Percentiles rank a stretch among this genome's conserved stretches.
Evolutionary conservation across 2,888 invertebrate genomes (phyloP).

Genomic region (Troglohyphantes excavatus): DNA sequence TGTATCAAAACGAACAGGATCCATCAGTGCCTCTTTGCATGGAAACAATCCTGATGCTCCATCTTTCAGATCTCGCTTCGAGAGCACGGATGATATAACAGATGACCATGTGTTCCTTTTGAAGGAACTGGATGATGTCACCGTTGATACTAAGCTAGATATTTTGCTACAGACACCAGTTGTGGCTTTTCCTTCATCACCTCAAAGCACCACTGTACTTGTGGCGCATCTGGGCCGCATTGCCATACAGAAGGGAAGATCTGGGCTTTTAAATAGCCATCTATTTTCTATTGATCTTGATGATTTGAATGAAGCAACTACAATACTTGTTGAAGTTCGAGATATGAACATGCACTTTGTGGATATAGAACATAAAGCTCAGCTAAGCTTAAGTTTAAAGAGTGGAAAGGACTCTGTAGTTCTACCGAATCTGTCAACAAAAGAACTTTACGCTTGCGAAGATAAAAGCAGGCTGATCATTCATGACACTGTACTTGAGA

Average conservation of each 20-base stretch:
- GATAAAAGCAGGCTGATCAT: constrained; percentile 90
- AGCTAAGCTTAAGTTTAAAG: not conserved
- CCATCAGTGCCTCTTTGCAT: constrained; percentile 69
- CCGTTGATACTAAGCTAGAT: constrained; percentile 84
- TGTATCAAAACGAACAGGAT: constrained; percentile 81
- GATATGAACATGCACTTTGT: constrained; percentile 94
- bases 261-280: constrained; percentile 14
- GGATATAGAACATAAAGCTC: constrained; percentile 84
- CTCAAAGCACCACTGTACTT: constrained; percentile 90
- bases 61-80: constrained; percentile 76
- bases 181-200: constrained; percentile 91
- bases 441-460: constrained; percentile 89
- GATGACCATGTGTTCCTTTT: constrained; percentile 33
- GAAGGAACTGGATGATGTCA: constrained; percentile 45
- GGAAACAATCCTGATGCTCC: constrained; percentile 44
- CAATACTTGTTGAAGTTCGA: constrained; percentile 86
- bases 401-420: not conserved
- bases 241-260: constrained; percentile 83
- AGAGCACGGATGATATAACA: constrained; percentile 80
- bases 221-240: constrained; percentile 96
- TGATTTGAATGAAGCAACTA: constrained; percentile 37
- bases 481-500: constrained; percentile 92
- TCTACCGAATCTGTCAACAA: constrained; percentile 84
- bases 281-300: constrained; percentile 42
- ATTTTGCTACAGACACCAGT: constrained; percentile 95